Base-by-base conservation (phyloP, 2,797 vertebrate species). In the Crenuchus spilurus region DNA sequence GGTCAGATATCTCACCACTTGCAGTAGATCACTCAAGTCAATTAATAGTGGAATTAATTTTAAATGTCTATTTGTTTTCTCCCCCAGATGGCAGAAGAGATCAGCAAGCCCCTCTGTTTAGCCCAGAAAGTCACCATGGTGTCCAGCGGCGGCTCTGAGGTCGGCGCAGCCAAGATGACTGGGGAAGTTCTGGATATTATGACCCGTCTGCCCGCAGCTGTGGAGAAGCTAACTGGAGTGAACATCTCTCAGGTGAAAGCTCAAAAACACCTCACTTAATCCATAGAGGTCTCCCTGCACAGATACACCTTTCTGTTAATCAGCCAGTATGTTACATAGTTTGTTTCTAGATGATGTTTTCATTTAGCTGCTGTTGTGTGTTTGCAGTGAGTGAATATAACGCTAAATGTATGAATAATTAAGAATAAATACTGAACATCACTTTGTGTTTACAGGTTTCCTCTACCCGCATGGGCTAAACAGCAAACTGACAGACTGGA, bases 141-240 rank as follows among this genome's bases (percentile, higher is more conserved):
- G 72, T 97, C 96, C 74, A 97, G 94, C 0, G 95, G 96, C 0
- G 85, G 86, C 13, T 87, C 91, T 0, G 91, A 96, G n/a, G 82
- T 97, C 39, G 96, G 96, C 18, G 94, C 92, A 0, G 80, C 95
- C 79, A 97, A 95, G 75, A 92, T 98, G 26, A 93, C 95, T 0
- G 94, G 94, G 18, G 96, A 98, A 82, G 93, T 98, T 16, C 86
- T 98, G 49, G 95, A 96, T 0, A 96, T 98, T 84, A 94, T 98
- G 87, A 92, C 85, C 84, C 90, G 82, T 76, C 89, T 98, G 74
- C 96, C 96, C 0, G 72, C 70, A 0, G 76, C 92, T 0, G 87
- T 97, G 81, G 95, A 97, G 89, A 94, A 92, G 80, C 94, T 98
- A 72, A 98, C 96, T 0, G 96, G 96, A 20, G 37, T 98, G 69